Conservation (phyloP, 2,888 invertebrate species). For the Sisyra nigra region DNA sequence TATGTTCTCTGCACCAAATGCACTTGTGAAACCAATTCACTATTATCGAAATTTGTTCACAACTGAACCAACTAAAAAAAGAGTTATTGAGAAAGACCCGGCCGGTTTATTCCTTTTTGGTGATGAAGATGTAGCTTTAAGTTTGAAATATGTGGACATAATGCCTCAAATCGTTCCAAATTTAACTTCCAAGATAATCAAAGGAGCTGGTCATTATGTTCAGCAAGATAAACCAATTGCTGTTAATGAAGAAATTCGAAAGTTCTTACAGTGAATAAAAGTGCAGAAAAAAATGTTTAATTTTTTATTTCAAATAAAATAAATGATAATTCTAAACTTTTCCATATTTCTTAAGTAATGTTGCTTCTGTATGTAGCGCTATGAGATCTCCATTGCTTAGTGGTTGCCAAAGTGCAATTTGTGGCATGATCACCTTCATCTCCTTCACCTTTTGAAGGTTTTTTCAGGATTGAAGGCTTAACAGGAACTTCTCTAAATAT, state of each 20-base stretch:
- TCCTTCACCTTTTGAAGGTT: neutral
- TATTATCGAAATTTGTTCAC: conserved; percentile 36
- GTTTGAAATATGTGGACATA: conserved; percentile 19
- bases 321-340: too few species aligned
- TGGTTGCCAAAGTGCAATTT: neutral
- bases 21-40: conserved; percentile 33
- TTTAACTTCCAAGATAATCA: conserved; percentile 28
- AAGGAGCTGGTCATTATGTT: conserved; percentile 33
- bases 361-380: neutral
- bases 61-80: conserved; percentile 19
- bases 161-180: conserved; percentile 28
- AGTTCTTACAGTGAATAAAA: conserved; percentile 23
- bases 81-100: conserved; percentile 23
- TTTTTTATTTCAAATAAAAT: too few species aligned
- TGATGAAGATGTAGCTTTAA: conserved; percentile 28
- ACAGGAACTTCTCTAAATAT: neutral
- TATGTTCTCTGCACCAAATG: conserved; percentile 31
- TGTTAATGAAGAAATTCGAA: conserved; percentile 32
- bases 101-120: conserved; percentile 30
- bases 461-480: neutral
- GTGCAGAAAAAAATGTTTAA: too few species aligned
- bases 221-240: conserved; percentile 37
- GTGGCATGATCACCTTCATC: neutral
- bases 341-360: too few species aligned
- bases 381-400: conserved; percentile 1